Evolutionary conservation across 1,140 invertebrate species (phyloP).

Genomic region (Pseudomyrmex dendroicus): DNA sequence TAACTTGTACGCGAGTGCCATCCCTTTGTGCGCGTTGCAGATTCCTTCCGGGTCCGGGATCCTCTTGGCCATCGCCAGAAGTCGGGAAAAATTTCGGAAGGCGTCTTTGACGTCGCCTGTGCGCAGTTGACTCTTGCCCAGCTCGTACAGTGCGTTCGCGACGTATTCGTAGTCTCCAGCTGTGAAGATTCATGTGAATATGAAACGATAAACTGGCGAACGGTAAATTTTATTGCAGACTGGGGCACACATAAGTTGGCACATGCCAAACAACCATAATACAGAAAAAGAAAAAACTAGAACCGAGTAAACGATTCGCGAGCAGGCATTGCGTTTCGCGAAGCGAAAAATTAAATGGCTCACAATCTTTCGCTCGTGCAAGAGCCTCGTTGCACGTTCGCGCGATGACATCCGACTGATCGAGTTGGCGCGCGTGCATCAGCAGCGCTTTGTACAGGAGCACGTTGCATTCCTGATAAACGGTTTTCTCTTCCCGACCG

Average conservation of each 20-base stretch:
- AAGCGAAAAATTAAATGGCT: slow-evolving; percentile 52
- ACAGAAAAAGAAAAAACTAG: no score
- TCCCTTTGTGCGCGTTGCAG: slow-evolving; percentile 71
- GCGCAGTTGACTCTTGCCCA: slow-evolving; percentile 67
- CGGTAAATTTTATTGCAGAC: no score
- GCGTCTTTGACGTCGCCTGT: slow-evolving; percentile 58
- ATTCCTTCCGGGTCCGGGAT: slow-evolving; percentile 66
- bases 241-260: no score
- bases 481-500: slow-evolving; percentile 65
- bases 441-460: slow-evolving; percentile 84
- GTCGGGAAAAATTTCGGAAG: slow-evolving; percentile 66
- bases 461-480: slow-evolving; percentile 84
- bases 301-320: not conserved
- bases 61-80: slow-evolving; percentile 65
- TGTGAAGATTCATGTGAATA: slow-evolving; percentile 32
- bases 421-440: slow-evolving; percentile 78
- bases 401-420: slow-evolving; percentile 79
- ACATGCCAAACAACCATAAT: no score
- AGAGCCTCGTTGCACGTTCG: slow-evolving; percentile 84
- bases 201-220: not conserved
- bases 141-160: slow-evolving; percentile 65
- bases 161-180: slow-evolving; percentile 66
- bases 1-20: slow-evolving; percentile 75
- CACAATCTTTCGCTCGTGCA: slow-evolving; percentile 85
- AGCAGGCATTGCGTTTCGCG: not conserved